Percentiles rank a stretch among this genome's conserved stretches.
Evolutionary conservation across 2,888 invertebrate species (phyloP).

Genomic region (Hipparchia sbordonii): DNA sequence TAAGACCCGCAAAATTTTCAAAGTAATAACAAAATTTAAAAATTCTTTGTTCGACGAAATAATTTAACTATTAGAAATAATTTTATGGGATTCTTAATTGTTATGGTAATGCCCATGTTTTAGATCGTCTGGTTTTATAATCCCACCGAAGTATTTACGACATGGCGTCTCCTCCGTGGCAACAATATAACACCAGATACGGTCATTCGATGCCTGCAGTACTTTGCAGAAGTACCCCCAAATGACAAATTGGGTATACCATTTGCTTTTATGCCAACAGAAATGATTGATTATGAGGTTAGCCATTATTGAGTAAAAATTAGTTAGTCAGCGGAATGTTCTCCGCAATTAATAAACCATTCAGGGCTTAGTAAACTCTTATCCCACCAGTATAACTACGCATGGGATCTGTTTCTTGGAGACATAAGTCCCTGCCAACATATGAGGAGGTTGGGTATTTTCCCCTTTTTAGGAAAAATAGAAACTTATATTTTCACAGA

Average conservation of each 20-base stretch:
- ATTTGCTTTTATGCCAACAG: constrained; percentile 74
- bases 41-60: too few species aligned
- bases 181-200: constrained; percentile 57
- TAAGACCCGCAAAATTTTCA: too few species aligned
- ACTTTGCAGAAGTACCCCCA: constrained; percentile 74
- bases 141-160: constrained; percentile 71
- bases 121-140: constrained; percentile 77
- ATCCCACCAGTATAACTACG: not conserved
- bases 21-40: too few species aligned
- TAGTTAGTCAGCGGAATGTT: not conserved
- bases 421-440: not conserved
- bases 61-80: too few species aligned
- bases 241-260: constrained; percentile 73
- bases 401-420: not conserved
- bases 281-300: constrained; percentile 77
- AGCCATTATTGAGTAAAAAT: not conserved
- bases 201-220: constrained; percentile 66
- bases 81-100: too few species aligned
- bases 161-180: constrained; percentile 72
- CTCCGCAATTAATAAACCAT: not conserved
- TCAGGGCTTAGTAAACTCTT: not conserved
- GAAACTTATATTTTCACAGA: not conserved
- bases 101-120: constrained; percentile 18
- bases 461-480: not conserved
- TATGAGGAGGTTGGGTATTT: not conserved